These are phyloP conservation scores for Illadopsis cleaveri DNA, from an alignment of 2,113 vertebrate species.

Conservation along the genomic window DNA sequence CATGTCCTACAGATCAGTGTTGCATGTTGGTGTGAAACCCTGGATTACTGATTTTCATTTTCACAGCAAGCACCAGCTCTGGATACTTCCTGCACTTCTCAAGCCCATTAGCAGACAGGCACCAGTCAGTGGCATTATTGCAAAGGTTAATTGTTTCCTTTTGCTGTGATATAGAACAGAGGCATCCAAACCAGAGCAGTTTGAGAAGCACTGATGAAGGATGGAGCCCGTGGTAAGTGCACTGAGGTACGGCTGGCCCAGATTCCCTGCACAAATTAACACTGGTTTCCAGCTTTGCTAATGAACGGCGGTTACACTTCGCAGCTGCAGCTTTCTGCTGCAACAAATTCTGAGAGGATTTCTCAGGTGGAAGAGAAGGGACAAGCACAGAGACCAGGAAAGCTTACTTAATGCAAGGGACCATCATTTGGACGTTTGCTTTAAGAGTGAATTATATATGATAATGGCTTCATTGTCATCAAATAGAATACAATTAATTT, in stretches of 20 bases:
- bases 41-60: neutral
- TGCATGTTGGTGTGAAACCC: neutral
- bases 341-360: conserved; percentile 12
- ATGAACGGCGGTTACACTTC: conserved; percentile 22
- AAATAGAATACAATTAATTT: conserved; percentile 87
- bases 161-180: neutral
- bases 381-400: neutral
- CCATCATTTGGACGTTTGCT: conserved; percentile 69
- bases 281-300: conserved; percentile 42
- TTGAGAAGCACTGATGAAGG: neutral
- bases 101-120: neutral
- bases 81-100: neutral
- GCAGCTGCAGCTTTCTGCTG: conserved; percentile 57
- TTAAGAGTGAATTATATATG: conserved; percentile 80
- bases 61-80: neutral
- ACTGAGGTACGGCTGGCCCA: neutral
- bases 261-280: conserved; percentile 42
- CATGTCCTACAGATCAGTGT: too few species aligned
- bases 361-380: neutral
- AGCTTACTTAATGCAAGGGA: conserved; percentile 27
- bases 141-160: conserved; percentile 1
- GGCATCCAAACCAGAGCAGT: neutral
- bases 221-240: neutral
- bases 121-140: neutral
- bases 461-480: conserved; percentile 81